Percentiles rank a stretch among this genome's conserved stretches.
Evolutionary conservation across 2,888 invertebrate species (phyloP).

Genomic region (Pasiphila rectangulata): DNA sequence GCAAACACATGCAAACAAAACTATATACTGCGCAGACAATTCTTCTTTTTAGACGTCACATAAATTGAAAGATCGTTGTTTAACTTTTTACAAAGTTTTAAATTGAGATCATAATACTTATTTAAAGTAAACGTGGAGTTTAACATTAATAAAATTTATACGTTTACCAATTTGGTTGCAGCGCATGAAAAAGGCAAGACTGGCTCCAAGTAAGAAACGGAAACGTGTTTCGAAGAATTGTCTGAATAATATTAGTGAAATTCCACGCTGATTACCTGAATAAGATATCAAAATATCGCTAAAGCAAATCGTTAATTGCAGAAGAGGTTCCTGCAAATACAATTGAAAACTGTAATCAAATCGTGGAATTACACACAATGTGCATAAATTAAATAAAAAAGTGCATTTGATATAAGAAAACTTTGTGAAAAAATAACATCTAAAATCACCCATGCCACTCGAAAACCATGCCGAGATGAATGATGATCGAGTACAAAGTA

Average conservation of each 20-base stretch:
- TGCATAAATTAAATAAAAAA: constrained; percentile 29
- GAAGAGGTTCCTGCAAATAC: background rate
- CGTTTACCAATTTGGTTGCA: constrained; percentile 15
- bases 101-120: too few relatives aligned
- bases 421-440: constrained; percentile 16
- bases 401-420: constrained; percentile 41
- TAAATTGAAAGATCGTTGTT: too few relatives aligned
- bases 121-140: too few relatives aligned
- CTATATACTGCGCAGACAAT: constrained; percentile 47
- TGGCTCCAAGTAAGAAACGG: constrained; percentile 15
- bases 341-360: constrained; percentile 1
- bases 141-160: constrained; percentile 13
- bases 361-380: constrained; percentile 20
- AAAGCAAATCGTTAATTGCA: background rate
- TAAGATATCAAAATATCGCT: background rate
- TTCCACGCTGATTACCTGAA: constrained; percentile 34
- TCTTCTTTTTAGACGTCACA: constrained; percentile 29
- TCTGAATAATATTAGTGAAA: constrained; percentile 37
- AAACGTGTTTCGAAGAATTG: constrained; percentile 28
- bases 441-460: constrained; percentile 46
- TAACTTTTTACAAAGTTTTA: too few relatives aligned
- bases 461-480: constrained; percentile 37
- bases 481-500: constrained; percentile 18
- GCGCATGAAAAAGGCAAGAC: constrained; percentile 17
- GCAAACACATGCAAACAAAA: constrained; percentile 65